phyloP scores from a whole-genome alignment of 2,113 vertebrate genomes.

The Ailuropoda melanoleuca region DNA sequence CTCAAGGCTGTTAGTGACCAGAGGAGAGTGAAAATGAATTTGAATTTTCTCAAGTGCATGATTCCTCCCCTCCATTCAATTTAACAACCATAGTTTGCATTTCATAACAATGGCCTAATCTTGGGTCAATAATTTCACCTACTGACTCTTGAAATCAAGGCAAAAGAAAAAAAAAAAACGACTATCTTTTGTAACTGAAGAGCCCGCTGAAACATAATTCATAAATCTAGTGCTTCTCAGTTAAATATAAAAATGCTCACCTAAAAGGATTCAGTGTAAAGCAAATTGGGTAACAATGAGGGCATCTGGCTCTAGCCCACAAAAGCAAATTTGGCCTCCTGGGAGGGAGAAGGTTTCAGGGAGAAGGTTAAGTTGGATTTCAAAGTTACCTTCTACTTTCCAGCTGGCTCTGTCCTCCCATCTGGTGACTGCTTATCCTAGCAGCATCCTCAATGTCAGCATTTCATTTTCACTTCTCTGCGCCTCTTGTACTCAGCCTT shows the following conservation, averaged over 20 bases:
- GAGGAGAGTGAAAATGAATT: conserved; percentile 10
- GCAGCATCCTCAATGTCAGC: neutral
- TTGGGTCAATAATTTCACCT: neutral
- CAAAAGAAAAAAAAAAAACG: too few relatives aligned
- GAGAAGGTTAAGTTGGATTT: neutral
- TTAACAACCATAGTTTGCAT: neutral
- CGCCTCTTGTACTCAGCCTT: neutral
- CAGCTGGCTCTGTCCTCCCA: neutral
- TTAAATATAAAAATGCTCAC: neutral
- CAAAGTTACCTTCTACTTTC: neutral
- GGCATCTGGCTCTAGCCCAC: neutral
- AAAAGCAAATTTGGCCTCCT: neutral
- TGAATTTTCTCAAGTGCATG: conserved; percentile 16
- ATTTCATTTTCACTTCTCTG: neutral
- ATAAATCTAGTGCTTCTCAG: neutral
- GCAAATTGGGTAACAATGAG: neutral
- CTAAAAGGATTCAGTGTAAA: neutral
- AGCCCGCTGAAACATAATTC: neutral
- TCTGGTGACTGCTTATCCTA: neutral
- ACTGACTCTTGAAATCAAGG: neutral
- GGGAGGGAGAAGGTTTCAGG: too few relatives aligned
- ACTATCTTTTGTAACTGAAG: neutral
- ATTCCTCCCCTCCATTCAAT: conserved; percentile 6
- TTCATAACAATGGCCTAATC: neutral
- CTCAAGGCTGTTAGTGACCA: neutral